A percentile compares a stretch with the other conserved stretches of the same genome.
Conservation (phyloP, 2,797 vertebrate species). For the Phrynocephalus vlangalii region DNA sequence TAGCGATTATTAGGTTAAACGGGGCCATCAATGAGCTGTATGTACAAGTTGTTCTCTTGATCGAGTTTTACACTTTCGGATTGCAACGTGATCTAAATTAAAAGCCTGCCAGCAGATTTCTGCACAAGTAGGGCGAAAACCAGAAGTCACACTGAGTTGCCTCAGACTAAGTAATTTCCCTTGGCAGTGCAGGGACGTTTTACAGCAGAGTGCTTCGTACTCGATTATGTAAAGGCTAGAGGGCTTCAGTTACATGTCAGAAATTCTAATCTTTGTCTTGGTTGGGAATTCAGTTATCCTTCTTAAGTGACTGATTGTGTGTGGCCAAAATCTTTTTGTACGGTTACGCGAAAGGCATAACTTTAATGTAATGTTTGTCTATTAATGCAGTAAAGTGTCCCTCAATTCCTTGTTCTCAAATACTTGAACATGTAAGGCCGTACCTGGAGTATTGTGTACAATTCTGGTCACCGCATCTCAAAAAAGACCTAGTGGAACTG, state of each 20-base stretch:
- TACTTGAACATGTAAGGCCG: too few relatives aligned
- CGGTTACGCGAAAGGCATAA: too few relatives aligned
- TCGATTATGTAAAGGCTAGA: background rate
- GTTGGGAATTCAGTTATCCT: background rate
- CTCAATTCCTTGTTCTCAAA: too few relatives aligned
- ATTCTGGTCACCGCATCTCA: too few relatives aligned
- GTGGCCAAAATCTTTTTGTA: too few relatives aligned
- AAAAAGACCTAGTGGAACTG: too few relatives aligned
- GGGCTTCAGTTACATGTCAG: background rate
- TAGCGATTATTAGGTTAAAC: background rate
- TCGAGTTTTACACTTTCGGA: background rate
- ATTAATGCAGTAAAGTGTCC: too few relatives aligned
- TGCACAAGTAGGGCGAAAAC: background rate
- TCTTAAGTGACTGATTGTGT: background rate
- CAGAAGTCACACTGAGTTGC: background rate
- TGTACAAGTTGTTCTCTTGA: background rate
- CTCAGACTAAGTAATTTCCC: too few relatives aligned
- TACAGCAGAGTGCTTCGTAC: background rate
- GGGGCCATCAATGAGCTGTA: background rate
- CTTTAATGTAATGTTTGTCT: too few relatives aligned
- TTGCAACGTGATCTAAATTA: background rate
- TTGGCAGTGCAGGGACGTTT: background rate
- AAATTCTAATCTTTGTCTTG: background rate
- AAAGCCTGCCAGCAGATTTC: background rate
- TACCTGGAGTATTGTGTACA: too few relatives aligned